These are phyloP conservation scores for Tonatia bakeri DNA, from an alignment of 2,113 vertebrate genomes.

Conservation along the genomic window DNA sequence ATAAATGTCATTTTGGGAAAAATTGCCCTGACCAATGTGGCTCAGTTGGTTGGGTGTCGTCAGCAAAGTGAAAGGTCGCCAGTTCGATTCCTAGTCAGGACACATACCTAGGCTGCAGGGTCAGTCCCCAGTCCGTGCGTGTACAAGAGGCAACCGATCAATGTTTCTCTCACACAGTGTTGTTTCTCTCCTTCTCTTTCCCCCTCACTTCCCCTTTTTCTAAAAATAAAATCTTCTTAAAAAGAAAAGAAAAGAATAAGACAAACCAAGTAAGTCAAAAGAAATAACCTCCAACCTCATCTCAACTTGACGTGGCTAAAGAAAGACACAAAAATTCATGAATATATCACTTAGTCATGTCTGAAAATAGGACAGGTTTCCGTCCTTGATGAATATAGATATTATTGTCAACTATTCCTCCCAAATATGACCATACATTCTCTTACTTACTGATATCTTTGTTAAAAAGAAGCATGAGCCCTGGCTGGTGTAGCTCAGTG, in stretches of 20 bases:
- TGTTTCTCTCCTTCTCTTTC: too few species aligned
- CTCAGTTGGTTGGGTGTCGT: too few species aligned
- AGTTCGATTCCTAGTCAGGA: too few species aligned
- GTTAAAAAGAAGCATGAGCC: background rate
- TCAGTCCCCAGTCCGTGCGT: too few species aligned
- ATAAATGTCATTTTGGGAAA: background rate
- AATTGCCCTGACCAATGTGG: too few species aligned
- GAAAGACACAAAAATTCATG: background rate
- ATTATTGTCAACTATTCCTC: background rate
- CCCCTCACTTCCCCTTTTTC: too few species aligned
- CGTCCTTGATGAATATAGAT: background rate
- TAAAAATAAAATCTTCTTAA: too few species aligned
- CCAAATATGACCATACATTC: background rate
- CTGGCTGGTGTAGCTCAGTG: too few species aligned
- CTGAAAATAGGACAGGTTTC: background rate
- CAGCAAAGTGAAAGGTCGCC: too few species aligned
- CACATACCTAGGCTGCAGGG: too few species aligned
- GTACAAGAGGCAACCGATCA: too few species aligned
- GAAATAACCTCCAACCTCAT: background rate
- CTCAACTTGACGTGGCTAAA: slow-evolving; percentile 7
- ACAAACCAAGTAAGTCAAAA: background rate
- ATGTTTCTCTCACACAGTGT: too few species aligned
- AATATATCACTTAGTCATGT: background rate
- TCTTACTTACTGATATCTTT: background rate
- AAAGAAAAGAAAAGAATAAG: background rate